phyloP scores from a whole-genome alignment of 2,797 vertebrate species.

The Rallus crepitans region DNA sequence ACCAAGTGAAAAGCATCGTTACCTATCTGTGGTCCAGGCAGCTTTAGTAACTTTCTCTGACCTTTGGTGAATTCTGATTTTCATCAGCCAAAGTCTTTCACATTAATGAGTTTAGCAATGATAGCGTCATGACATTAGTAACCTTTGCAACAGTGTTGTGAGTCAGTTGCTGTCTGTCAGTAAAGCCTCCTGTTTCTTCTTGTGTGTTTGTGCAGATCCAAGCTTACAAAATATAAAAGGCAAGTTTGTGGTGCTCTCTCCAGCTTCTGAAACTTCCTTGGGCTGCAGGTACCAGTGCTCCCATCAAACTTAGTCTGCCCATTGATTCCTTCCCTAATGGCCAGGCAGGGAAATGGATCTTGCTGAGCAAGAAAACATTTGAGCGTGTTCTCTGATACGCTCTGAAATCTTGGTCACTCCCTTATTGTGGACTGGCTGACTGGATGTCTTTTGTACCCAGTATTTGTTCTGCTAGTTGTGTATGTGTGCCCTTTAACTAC shows the following conservation, averaged over 20 bases:
- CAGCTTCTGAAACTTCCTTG: neutral
- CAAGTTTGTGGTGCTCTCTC: neutral
- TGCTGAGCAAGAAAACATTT: neutral
- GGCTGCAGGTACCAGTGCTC: neutral
- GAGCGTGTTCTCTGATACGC: neutral
- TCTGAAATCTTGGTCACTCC: neutral
- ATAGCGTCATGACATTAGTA: neutral
- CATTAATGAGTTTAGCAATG: neutral
- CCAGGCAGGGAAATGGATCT: neutral
- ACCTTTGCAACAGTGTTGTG: neutral
- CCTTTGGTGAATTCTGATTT: neutral
- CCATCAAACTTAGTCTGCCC: neutral
- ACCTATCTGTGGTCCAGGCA: neutral
- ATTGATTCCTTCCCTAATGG: neutral
- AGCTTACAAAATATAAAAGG: neutral
- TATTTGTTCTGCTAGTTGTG: neutral
- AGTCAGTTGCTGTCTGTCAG: neutral
- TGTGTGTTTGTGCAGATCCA: neutral
- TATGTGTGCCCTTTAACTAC: neutral
- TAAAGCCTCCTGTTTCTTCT: neutral
- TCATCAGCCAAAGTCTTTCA: neutral
- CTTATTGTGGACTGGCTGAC: neutral
- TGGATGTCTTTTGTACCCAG: neutral
- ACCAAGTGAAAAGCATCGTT: constrained; percentile 32
- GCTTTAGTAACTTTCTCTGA: constrained; percentile 27